Conservation (phyloP, 2,888 invertebrate species). For the Pterostichus madidus region DNA sequence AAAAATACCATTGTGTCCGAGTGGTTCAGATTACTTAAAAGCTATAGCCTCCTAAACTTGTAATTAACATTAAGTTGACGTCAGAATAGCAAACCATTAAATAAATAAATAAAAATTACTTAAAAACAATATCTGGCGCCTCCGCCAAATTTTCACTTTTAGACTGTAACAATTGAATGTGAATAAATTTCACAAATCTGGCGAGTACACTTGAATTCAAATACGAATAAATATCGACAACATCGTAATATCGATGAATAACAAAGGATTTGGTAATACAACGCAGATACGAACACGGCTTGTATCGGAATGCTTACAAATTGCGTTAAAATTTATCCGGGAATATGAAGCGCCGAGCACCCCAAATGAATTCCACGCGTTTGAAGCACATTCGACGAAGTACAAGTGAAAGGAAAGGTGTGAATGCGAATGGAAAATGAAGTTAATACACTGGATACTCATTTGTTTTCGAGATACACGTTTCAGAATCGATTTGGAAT, state of each 20-base stretch:
- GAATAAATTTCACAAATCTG: slow-evolving; percentile 6
- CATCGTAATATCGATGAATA: slow-evolving; percentile 20
- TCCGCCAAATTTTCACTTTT: too few relatives aligned
- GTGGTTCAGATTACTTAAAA: too few relatives aligned
- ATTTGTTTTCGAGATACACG: slow-evolving; percentile 14
- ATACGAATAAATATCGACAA: slow-evolving; percentile 14
- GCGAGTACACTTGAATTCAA: not conserved
- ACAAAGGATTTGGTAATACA: slow-evolving; percentile 41
- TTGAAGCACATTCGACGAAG: not conserved
- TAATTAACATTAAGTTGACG: too few relatives aligned
- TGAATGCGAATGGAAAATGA: slow-evolving; percentile 16
- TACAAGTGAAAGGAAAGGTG: slow-evolving; percentile 1
- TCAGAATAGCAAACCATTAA: too few relatives aligned
- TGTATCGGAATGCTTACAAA: slow-evolving; percentile 44
- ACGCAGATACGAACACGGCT: not conserved
- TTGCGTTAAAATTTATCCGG: slow-evolving; percentile 44
- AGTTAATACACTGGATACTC: slow-evolving; percentile 24
- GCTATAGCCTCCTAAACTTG: too few relatives aligned
- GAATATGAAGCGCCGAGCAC: slow-evolving; percentile 12
- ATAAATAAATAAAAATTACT: too few relatives aligned
- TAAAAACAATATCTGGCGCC: too few relatives aligned
- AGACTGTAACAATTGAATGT: not conserved
- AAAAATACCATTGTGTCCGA: too few relatives aligned
- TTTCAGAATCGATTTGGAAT: slow-evolving; percentile 9
- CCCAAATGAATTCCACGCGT: not conserved